A percentile compares a stretch with the other conserved stretches of the same genome.
These are phyloP conservation scores for Xenops minutus DNA, from an alignment of 2,797 vertebrate species.

Conservation along the genomic window DNA sequence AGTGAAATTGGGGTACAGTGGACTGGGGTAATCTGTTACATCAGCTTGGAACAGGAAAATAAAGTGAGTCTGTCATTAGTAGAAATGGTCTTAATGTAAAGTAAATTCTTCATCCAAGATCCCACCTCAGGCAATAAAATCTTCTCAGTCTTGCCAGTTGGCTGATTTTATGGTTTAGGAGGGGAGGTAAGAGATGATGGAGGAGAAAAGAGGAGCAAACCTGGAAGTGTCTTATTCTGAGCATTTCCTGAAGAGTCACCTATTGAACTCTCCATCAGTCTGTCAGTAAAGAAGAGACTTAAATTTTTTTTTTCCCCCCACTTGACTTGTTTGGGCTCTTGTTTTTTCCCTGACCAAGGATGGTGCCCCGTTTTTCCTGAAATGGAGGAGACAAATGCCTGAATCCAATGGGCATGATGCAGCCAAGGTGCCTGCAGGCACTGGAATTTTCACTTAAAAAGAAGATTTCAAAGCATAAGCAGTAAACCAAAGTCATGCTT, in stretches of 20 bases:
- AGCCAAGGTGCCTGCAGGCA: not conserved
- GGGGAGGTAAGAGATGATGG: not conserved
- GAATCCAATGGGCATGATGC: not conserved
- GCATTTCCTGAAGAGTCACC: not conserved
- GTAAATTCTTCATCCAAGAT: not conserved
- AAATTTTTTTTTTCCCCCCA: accelerated
- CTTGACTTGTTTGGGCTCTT: not conserved
- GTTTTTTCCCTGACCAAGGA: not conserved
- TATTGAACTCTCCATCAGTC: not conserved
- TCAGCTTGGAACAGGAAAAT: not conserved
- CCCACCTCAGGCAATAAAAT: not conserved
- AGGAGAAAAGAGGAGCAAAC: not conserved
- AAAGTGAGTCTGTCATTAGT: not conserved
- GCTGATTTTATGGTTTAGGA: not conserved
- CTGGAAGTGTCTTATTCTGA: not conserved
- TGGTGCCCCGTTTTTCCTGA: not conserved
- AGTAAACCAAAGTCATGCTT: not conserved
- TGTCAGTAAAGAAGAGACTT: not conserved
- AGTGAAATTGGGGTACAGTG: accelerated
- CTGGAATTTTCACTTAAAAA: not conserved
- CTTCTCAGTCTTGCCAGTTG: not conserved
- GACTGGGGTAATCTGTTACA: not conserved
- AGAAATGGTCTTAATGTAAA: not conserved
- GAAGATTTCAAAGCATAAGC: not conserved
- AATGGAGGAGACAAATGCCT: not conserved